Percentiles rank a stretch among this genome's conserved stretches.
These are phyloP conservation scores for Eurytoma adleriae DNA, from an alignment of 2,888 invertebrate species.

Conservation along the genomic window DNA sequence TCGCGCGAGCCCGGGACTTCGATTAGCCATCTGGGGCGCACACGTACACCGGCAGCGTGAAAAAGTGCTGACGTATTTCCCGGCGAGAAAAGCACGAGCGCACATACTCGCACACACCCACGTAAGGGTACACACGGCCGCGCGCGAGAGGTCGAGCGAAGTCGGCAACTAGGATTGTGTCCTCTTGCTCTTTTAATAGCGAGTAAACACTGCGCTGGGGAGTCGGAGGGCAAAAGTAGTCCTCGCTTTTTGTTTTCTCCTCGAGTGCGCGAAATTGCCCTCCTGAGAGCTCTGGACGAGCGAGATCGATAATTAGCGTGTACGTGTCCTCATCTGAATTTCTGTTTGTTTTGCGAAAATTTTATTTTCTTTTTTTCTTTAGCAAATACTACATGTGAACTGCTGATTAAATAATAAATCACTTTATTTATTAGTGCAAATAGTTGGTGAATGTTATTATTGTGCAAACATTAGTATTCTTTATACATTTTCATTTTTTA, in stretches of 20 bases:
- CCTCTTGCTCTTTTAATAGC: constrained; percentile 57
- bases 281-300: not conserved
- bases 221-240: not conserved
- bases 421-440: no score
- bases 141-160: constrained; percentile 9
- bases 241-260: constrained; percentile 18
- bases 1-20: constrained; percentile 44
- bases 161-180: constrained; percentile 16
- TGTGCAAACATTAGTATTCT: no score
- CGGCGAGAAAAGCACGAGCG: not conserved
- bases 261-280: constrained; percentile 9
- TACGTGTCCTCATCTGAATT: not conserved
- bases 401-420: no score
- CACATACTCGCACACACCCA: not conserved
- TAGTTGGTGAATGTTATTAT: no score
- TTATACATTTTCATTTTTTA: no score
- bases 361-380: no score
- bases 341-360: no score
- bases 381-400: no score
- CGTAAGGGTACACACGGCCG: not conserved
- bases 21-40: constrained; percentile 48
- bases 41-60: constrained; percentile 51
- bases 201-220: constrained; percentile 45
- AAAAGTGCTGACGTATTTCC: constrained; percentile 60
- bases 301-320: not conserved